Evolutionary conservation across 2,888 invertebrate genomes (phyloP).

Genomic region (Chydorus sphaericus): DNA sequence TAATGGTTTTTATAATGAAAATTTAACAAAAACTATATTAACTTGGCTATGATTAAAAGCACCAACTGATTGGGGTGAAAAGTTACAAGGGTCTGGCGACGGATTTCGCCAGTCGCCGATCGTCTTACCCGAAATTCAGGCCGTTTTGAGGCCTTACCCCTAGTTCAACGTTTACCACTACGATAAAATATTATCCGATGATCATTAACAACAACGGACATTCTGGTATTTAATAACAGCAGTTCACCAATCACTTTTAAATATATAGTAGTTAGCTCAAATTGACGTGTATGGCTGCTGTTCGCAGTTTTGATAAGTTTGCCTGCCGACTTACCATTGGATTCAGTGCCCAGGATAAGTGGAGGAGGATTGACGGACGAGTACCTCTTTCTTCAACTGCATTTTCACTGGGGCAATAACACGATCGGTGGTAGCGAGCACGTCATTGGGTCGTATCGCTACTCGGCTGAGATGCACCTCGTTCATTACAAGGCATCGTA

Average conservation of each 20-base stretch:
- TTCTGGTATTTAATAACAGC: too few relatives aligned
- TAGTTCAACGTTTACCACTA: neutral
- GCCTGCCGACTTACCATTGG: too few relatives aligned
- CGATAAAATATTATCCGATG: neutral
- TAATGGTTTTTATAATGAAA: too few relatives aligned
- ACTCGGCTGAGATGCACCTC: conserved; percentile 59
- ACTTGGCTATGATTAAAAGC: too few relatives aligned
- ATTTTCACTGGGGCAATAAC: conserved; percentile 70
- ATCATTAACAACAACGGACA: neutral
- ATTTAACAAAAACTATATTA: too few relatives aligned
- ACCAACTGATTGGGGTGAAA: too few relatives aligned
- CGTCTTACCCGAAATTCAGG: neutral
- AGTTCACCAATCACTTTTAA: too few relatives aligned
- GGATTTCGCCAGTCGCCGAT: neutral
- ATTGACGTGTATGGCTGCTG: too few relatives aligned
- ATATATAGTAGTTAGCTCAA: too few relatives aligned
- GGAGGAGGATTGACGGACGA: conserved; percentile 43
- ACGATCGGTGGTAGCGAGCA: conserved; percentile 63
- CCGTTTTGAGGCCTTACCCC: too few relatives aligned
- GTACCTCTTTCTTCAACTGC: conserved; percentile 54
- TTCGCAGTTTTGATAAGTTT: too few relatives aligned
- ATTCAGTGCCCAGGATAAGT: neutral
- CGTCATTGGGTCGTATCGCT: conserved; percentile 41
- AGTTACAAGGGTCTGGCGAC: too few relatives aligned
- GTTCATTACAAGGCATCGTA: conserved; percentile 52